Percentiles rank a stretch among this genome's conserved stretches.
Conservation (phyloP, 2,888 invertebrate species). For the Eupithecia insigniata region DNA sequence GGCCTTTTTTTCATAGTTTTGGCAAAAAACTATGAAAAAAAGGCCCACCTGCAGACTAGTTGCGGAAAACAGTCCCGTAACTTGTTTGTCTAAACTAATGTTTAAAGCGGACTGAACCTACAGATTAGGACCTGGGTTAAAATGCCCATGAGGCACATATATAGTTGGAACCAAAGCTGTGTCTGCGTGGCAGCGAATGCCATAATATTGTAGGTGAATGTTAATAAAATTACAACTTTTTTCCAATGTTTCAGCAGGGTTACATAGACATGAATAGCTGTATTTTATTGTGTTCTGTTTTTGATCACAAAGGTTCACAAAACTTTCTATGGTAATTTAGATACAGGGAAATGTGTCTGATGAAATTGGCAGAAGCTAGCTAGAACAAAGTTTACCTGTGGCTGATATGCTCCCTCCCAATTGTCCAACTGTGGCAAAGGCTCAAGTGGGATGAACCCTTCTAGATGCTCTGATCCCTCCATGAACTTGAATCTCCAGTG, state of each 20-base stretch:
- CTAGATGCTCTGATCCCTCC: constrained; percentile 80
- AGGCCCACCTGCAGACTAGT: neutral
- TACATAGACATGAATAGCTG: too few relatives aligned
- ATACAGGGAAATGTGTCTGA: neutral
- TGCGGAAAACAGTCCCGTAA: neutral
- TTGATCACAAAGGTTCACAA: neutral
- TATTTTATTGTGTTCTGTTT: neutral
- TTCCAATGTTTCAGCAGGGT: neutral
- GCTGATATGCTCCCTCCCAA: constrained; percentile 73
- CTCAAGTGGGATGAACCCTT: constrained; percentile 78
- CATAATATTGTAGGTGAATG: neutral
- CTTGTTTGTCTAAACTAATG: neutral
- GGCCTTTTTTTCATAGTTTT: too few relatives aligned
- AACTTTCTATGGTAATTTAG: neutral
- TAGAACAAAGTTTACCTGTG: constrained; percentile 60
- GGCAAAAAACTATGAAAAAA: neutral
- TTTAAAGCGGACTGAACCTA: neutral
- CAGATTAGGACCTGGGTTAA: neutral
- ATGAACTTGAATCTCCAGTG: constrained; percentile 77
- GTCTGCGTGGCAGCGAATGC: neutral
- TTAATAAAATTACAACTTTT: neutral
- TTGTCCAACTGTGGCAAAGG: constrained; percentile 79
- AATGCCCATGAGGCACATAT: neutral
- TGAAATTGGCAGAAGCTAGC: neutral
- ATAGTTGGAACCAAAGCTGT: neutral